Evolutionary conservation across 2,113 vertebrate genomes (phyloP), one percentile per base, ranked within the genome.

Genomic region (Cygnus atratus): DNA sequence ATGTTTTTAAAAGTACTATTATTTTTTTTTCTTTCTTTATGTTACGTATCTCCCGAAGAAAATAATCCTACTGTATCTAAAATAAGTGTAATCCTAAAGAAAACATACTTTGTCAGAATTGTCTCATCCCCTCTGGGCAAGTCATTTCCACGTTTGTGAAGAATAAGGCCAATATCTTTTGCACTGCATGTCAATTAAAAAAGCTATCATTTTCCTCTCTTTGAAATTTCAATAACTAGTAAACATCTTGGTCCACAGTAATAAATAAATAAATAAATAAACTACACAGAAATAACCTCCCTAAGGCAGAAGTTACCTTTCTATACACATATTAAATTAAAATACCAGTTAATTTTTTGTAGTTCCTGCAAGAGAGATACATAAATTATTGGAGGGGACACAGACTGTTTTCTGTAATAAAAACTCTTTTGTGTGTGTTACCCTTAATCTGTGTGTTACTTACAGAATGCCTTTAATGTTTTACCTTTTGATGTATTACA

Each of bases 81-180:
- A 96, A 95, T 52, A 10, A 65, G 58, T 88, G 59, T 61, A 43
- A 80, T 90, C 15, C 37, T 70, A 90, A 95, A 89, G 72, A 87
- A 95, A 95, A 90, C 24, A 54, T 18, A 67, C 6, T 37, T 81
- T 71, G 4, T 68, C 54, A 90, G 63, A 92, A 90, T 74, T 92
- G 43, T 50, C 77, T 68, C 90, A 91, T 43, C 8, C 17, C 13
- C 22, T 84, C 70, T 86, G 19, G 43, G 52, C 25, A 96, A 79
- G 14, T 46, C 37, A 28, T 87, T 96, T 96, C 71, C 66, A 80
- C 59, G 10, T 50, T 93, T 66, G 24, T 71, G 44, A 92, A 90
- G 80, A 96, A 96, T 43, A 76, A 89, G 73, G 58, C 52, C 43
- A 71, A 81, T 84, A 95, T 92, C 31, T 39, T 24, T 77, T 95